Base-by-base conservation (phyloP, 2,113 vertebrate genomes). In the Pachycephala philippinensis region DNA sequence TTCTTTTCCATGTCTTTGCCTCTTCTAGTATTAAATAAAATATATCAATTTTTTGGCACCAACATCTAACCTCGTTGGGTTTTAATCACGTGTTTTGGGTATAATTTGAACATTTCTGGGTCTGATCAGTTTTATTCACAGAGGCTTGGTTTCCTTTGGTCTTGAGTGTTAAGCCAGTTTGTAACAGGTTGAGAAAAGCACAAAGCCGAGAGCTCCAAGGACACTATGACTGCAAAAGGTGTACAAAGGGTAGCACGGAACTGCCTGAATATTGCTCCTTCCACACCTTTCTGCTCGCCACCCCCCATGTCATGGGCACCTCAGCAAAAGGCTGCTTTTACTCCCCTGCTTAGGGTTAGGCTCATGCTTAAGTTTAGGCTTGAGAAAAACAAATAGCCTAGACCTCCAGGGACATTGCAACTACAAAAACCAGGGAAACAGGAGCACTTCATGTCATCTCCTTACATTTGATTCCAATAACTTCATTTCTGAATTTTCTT, bases 41-140 rank as follows among this genome's bases (percentile, higher is more conserved):
- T n/a, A 13, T 5, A 53, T 22, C 9, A 30, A 10, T 35, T 44
- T 65, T 8, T 53, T 53, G 31, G 15, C 49, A 42, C 19, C 20
- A 75, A 13, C 26, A 47, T 23, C 26, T 47, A 37, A 30, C 1
- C 5, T 23, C 0, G 0, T 64, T 44, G 30, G 64, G 39, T 11
- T 52, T 44, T 19, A 28, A 30, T 23, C 14, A 11, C 14, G 4
- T 11, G 28, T 40, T 64, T 44, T 35, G 11, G 2, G 9, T 44
- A 7, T 11, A 54, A 35, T 44, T 54, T 4, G 0, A 35, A 44
- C 6, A 45, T 42, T 54, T 54, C 33, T 45, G 12, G 12, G 50
- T 54, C 12, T 0, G 0, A 45, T 37, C 27, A 16, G 30, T 45
- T 54, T 56, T 45, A 16, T 66, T 45, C 13, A 80, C 39, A 45